A percentile compares a stretch with the other conserved stretches of the same genome.
Evolutionary conservation across 2,888 invertebrate species (phyloP).

Genomic region (Alloscopus bannaensis): DNA sequence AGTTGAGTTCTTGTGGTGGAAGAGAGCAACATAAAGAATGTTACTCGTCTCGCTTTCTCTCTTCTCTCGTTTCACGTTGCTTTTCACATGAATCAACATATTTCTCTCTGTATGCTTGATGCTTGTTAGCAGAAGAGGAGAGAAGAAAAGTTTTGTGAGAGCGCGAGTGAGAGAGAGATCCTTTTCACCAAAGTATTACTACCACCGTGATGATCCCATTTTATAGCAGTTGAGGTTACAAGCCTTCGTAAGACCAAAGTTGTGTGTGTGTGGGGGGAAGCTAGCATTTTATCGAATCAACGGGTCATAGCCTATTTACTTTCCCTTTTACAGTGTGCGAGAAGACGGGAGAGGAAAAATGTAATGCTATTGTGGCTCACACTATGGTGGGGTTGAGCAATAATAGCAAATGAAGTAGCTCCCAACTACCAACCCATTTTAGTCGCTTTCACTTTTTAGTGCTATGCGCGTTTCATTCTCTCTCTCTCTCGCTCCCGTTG

Average conservation of each 20-base stretch:
- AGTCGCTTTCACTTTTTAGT: slow-evolving; percentile 16
- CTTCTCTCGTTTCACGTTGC: slow-evolving; percentile 36
- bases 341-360: too few relatives aligned
- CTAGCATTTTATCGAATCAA: slow-evolving; percentile 39
- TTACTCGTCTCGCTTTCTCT: slow-evolving; percentile 24
- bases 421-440: slow-evolving; percentile 3
- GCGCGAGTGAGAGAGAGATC: too few relatives aligned
- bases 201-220: slow-evolving; percentile 42
- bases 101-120: background rate
- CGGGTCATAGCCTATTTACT: slow-evolving; percentile 47
- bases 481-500: background rate
- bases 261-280: background rate
- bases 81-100: slow-evolving; percentile 40
- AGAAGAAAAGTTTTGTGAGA: slow-evolving; percentile 25
- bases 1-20: slow-evolving; percentile 30
- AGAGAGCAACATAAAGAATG: slow-evolving; percentile 26
- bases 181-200: slow-evolving; percentile 22
- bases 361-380: too few relatives aligned
- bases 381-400: slow-evolving; percentile 9
- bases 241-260: slow-evolving; percentile 6
- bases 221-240: slow-evolving; percentile 48
- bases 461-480: background rate
- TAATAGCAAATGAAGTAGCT: slow-evolving; percentile 24
- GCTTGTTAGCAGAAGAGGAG: slow-evolving; percentile 35
- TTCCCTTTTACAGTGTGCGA: slow-evolving; percentile 15